Conservation (phyloP, 2,113 vertebrate genomes). For the Tauraco erythrolophus region DNA sequence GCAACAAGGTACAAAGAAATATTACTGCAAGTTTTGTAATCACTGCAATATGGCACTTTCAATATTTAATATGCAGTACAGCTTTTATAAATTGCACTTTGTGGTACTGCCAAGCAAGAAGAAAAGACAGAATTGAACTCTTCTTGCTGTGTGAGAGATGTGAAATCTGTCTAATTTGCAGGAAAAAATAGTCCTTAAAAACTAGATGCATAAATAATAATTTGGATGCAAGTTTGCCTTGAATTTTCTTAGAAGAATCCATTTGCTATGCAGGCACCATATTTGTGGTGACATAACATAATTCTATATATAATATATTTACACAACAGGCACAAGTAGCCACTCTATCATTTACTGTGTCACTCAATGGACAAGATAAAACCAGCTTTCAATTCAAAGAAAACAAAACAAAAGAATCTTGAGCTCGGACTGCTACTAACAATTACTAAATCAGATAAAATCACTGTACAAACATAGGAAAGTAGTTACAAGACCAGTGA, state of each 20-base stretch:
- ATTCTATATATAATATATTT: slow-evolving; percentile 57
- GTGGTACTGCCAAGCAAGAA: slow-evolving; percentile 46
- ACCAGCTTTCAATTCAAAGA: slow-evolving; percentile 1
- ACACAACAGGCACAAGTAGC: slow-evolving; percentile 22
- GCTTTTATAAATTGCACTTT: slow-evolving; percentile 34
- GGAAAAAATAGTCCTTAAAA: slow-evolving; percentile 16
- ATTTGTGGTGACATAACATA: slow-evolving; percentile 56
- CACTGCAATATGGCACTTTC: slow-evolving; percentile 28
- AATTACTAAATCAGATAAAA: slow-evolving; percentile 4
- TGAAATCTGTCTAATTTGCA: slow-evolving; percentile 6
- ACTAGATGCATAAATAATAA: slow-evolving; percentile 16
- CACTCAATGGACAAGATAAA: slow-evolving; percentile 46
- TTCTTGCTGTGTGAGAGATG: not conserved
- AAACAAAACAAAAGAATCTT: not conserved
- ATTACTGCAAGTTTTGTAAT: slow-evolving; percentile 25
- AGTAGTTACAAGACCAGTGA: not conserved
- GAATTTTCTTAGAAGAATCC: slow-evolving; percentile 32
- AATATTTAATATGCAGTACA: slow-evolving; percentile 20
- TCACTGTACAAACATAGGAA: not conserved
- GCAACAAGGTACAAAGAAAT: slow-evolving; percentile 53
- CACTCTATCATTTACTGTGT: slow-evolving; percentile 27
- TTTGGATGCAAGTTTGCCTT: slow-evolving; percentile 5
- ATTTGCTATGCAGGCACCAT: slow-evolving; percentile 44
- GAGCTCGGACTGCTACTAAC: not conserved
- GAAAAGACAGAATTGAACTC: not conserved